Evolutionary conservation across 2,113 vertebrate species (phyloP), one percentile per base, ranked within the genome.

Genomic region (Thryonomys swinderianus): DNA sequence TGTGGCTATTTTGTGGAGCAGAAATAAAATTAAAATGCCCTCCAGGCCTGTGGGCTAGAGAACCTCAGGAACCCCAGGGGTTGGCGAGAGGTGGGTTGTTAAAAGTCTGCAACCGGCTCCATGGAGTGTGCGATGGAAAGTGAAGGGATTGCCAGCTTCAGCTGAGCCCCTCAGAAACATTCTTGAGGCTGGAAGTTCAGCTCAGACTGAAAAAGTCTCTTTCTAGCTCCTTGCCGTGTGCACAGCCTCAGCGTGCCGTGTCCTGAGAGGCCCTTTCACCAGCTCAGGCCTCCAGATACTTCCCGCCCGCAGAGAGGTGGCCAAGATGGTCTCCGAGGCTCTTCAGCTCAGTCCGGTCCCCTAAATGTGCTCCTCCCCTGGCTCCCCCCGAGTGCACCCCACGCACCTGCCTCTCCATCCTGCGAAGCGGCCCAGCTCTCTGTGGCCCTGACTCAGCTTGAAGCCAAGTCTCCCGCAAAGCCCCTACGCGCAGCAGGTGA

Each of bases 1-100:
- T 48, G 59, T 88, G 66, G n/a, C 51, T 76, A 27, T 89, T 97
- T 74, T 40, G 34, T 81, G 45, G 76, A 89, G 6, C 37, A 57
- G 48, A 95, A 94, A 83, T 83, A 82, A 93, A 86, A 59, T 59
- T 78, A 51, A 94, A 94, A 91, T 5, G 9, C 21, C 73, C 64
- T 69, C 10, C 71, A 78, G 40, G 45, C 74, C 55, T 82, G 13
- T 40, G 37, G 51, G 12, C 69, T 71, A n/a, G 27, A 18, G 34
- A 23, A 32, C 62, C 88, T 95, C 45, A 1, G 40, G 55, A 89
- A 83, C 83, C 32, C 67, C 10, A 34, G 3, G 10, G 27, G 64
- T n/a, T 42, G 62, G 40, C 62, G n/a, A 83, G 67, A 66, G n/a
- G 64, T 32, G 45, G 57, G 42, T 37, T 62, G 4, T 30, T 45